These are phyloP conservation scores for Chinchilla lanigera DNA, from an alignment of 2,113 vertebrate genomes.

Conservation along the genomic window DNA sequence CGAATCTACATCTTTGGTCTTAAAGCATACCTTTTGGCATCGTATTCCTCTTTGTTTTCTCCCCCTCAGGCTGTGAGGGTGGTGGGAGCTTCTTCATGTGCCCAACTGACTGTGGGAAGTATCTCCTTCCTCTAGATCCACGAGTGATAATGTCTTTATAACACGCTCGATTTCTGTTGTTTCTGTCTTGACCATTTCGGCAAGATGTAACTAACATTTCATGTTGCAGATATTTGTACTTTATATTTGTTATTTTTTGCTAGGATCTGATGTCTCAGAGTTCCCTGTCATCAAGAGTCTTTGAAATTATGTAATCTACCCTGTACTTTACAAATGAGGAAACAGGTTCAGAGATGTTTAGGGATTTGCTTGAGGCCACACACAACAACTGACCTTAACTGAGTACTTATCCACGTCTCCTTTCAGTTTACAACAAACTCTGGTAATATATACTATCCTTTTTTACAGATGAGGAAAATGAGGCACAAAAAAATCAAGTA, in stretches of 20 bases:
- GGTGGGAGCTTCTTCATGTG: conserved; percentile 89
- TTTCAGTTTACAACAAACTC: neutral
- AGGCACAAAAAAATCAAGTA: neutral
- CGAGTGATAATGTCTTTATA: conserved; percentile 86
- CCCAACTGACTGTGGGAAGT: conserved; percentile 90
- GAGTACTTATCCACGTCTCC: neutral
- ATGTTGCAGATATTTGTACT: neutral
- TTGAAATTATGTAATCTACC: neutral
- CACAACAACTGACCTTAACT: neutral
- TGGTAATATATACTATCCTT: neutral
- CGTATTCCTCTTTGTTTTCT: neutral
- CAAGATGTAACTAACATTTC: conserved; percentile 74
- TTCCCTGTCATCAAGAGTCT: neutral
- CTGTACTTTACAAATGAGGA: neutral
- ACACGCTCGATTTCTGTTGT: conserved; percentile 87
- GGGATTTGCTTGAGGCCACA: neutral
- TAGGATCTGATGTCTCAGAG: neutral
- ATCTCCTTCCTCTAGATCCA: conserved; percentile 83
- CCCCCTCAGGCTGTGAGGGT: conserved; percentile 89
- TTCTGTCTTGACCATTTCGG: conserved; percentile 86
- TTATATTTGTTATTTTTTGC: conserved; percentile 26
- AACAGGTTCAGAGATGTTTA: neutral
- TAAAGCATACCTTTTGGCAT: conserved; percentile 38
- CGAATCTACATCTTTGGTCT: neutral
- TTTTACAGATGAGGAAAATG: conserved; percentile 12